Evolutionary conservation across 2,888 invertebrate genomes (phyloP).

Genomic region (Apodemia duryi): DNA sequence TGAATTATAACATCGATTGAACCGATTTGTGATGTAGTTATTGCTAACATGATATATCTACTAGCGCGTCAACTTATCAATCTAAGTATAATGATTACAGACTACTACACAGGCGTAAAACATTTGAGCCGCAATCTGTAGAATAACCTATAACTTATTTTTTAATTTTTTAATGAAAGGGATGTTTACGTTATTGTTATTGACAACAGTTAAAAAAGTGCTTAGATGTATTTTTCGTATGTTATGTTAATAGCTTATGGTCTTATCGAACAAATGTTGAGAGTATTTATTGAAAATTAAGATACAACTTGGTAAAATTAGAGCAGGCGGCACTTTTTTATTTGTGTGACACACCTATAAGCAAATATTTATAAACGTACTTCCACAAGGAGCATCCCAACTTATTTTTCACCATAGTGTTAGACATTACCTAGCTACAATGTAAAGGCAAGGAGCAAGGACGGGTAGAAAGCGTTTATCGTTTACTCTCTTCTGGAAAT

Average conservation of each 20-base stretch:
- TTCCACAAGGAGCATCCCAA: constrained; percentile 55
- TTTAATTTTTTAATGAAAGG: background rate
- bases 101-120: constrained; percentile 49
- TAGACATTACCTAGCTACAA: constrained; percentile 69
- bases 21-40: constrained; percentile 42
- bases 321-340: constrained; percentile 25
- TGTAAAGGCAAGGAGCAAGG: constrained; percentile 78
- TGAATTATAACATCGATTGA: constrained; percentile 3
- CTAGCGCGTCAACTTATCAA: constrained; percentile 3
- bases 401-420: constrained; percentile 49
- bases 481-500: constrained; percentile 69
- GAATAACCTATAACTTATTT: constrained; percentile 12
- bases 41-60: constrained; percentile 46
- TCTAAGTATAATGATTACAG: constrained; percentile 35
- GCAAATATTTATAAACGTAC: constrained; percentile 53
- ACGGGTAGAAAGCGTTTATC: constrained; percentile 76
- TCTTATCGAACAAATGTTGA: constrained; percentile 10
- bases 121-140: constrained; percentile 52
- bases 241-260: constrained; percentile 1
- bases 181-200: constrained; percentile 7
- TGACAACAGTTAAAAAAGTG: constrained; percentile 14
- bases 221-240: constrained; percentile 9
- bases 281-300: constrained; percentile 4
- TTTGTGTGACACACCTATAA: constrained; percentile 31
- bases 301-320: constrained; percentile 19